Percentiles rank a stretch among this genome's conserved stretches.
These are phyloP conservation scores for Polydrusus tereticollis DNA, from an alignment of 2,888 invertebrate species.

Conservation along the genomic window DNA sequence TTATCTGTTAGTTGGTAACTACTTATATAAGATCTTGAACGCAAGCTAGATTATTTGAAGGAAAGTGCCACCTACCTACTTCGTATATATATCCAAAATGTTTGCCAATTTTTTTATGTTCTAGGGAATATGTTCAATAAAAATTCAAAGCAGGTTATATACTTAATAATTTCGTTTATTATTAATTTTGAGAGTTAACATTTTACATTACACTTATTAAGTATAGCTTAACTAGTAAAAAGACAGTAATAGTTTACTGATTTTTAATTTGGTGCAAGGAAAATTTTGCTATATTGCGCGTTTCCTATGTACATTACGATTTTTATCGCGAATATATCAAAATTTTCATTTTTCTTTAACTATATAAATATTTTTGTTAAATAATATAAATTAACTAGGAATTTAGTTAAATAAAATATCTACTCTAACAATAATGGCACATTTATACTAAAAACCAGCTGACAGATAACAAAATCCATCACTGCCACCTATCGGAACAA, in stretches of 20 bases:
- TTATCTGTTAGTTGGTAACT: conserved; percentile 61
- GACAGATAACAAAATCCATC: conserved; percentile 67
- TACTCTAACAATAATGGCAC: conserved; percentile 67
- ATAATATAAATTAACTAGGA: conserved; percentile 62
- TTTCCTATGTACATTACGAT: conserved; percentile 24
- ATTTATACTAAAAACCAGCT: conserved; percentile 63
- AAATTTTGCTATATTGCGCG: conserved; percentile 64
- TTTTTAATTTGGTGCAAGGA: conserved; percentile 62
- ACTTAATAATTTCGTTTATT: conserved; percentile 67
- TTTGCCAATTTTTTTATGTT: conserved; percentile 47
- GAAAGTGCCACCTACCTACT: conserved; percentile 61
- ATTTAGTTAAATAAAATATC: conserved; percentile 61
- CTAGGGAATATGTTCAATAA: conserved; percentile 54
- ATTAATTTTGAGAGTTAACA: conserved; percentile 68
- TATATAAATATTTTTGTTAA: conserved; percentile 45
- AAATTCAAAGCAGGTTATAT: conserved; percentile 55
- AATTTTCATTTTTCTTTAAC: conserved; percentile 58
- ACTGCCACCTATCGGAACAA: conserved; percentile 61
- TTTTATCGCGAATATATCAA: conserved; percentile 61
- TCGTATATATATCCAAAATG: conserved; percentile 26
- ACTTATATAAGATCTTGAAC: neutral
- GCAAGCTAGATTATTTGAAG: conserved; percentile 32
- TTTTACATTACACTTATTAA: conserved; percentile 68
- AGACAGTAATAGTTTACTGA: conserved; percentile 50
- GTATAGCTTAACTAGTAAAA: conserved; percentile 62